phyloP scores from a whole-genome alignment of 2,113 vertebrate species.

The Mustelus asterias region DNA sequence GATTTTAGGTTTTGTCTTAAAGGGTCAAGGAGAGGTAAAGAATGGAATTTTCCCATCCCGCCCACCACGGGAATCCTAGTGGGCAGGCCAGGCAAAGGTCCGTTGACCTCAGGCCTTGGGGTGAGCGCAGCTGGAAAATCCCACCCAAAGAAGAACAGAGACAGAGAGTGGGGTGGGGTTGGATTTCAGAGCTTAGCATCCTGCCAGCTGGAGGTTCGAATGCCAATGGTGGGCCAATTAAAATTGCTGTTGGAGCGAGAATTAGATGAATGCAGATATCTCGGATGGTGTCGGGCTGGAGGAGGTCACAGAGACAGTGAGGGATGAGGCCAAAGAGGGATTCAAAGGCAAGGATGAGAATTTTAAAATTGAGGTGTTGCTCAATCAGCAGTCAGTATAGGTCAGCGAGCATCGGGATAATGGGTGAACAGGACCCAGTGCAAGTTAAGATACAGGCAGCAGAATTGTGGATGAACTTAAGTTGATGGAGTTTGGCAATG shows the following conservation, averaged over 20 bases:
- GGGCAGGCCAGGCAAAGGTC: too few relatives aligned
- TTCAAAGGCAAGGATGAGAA: not conserved
- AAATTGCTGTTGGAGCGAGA: not conserved
- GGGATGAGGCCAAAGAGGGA: not conserved
- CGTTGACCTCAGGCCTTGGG: too few relatives aligned
- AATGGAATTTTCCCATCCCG: too few relatives aligned
- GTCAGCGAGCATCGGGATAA: not conserved
- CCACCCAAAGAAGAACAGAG: too few relatives aligned
- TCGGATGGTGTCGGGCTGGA: not conserved
- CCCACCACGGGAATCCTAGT: too few relatives aligned
- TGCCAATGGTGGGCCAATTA: not conserved
- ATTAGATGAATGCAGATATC: not conserved
- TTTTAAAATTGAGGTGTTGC: not conserved
- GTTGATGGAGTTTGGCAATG: not conserved
- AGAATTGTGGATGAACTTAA: not conserved
- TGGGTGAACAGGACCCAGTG: not conserved
- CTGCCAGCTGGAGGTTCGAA: not conserved
- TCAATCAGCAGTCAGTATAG: not conserved
- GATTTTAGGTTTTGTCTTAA: too few relatives aligned
- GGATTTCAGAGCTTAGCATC: not conserved
- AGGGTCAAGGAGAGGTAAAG: too few relatives aligned
- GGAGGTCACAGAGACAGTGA: not conserved
- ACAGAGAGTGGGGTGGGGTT: too few relatives aligned
- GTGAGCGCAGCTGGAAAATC: too few relatives aligned
- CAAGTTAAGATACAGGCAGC: not conserved